phyloP scores from a whole-genome alignment of 2,113 vertebrate genomes.

The Salvelinus fontinalis region DNA sequence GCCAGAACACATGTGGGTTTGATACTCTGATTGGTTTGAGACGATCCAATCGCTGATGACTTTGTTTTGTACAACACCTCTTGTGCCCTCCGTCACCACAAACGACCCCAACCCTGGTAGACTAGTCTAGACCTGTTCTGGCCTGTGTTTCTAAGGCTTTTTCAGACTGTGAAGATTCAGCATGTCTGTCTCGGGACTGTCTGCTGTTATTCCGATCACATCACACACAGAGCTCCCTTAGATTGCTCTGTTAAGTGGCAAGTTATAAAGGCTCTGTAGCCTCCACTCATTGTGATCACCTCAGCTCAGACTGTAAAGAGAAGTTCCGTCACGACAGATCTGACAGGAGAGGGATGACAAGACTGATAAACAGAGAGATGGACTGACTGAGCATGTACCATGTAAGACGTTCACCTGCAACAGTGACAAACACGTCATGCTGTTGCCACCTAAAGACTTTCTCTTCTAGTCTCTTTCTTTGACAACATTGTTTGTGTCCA shows the following conservation, averaged over 20 bases:
- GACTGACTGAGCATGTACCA: not conserved
- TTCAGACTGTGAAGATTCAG: not conserved
- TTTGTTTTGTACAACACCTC: too few species aligned
- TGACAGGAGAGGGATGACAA: not conserved
- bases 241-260: conserved; percentile 1
- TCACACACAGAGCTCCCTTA: not conserved
- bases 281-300: not conserved
- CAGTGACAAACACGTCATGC: not conserved
- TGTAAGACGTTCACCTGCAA: not conserved
- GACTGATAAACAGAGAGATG: conserved; percentile 2
- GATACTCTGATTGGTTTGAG: too few species aligned
- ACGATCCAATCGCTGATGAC: too few species aligned
- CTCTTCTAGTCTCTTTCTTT: not conserved
- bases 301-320: not conserved
- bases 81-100: too few species aligned
- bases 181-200: not conserved
- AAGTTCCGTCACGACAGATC: too few species aligned
- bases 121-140: not conserved
- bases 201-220: not conserved
- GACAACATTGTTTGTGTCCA: not conserved
- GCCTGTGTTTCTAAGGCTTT: not conserved
- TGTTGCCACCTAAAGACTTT: not conserved
- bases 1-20: too few species aligned
- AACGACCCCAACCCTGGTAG: too few species aligned
- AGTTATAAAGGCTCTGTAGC: not conserved